Conservation (phyloP, 2,113 vertebrate genomes). For the Onychostruthus taczanowskii region DNA sequence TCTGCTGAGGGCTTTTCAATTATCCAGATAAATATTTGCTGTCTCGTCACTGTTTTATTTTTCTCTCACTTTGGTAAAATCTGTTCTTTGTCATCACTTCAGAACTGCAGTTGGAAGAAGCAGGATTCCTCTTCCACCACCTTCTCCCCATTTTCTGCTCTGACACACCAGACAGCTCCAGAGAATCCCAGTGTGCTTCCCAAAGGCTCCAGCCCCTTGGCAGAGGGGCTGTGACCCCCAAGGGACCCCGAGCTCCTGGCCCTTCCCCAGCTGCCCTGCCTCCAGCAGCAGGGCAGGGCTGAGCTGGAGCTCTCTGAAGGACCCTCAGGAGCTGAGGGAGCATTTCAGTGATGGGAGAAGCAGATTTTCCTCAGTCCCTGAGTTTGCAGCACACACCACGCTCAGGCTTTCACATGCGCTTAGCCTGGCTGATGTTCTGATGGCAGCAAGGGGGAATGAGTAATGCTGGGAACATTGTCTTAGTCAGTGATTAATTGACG, state of each 20-base stretch:
- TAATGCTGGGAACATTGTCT: background rate
- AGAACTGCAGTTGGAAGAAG: background rate
- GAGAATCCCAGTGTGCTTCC: background rate
- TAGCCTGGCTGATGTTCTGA: background rate
- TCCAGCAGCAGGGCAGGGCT: fast-evolving
- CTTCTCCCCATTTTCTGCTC: background rate
- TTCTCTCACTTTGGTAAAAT: background rate
- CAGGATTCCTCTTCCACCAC: background rate
- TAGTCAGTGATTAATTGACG: constrained; percentile 29
- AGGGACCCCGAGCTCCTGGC: background rate
- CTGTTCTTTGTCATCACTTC: background rate
- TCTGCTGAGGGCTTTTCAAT: background rate
- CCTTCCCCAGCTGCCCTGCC: background rate
- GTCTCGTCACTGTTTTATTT: background rate
- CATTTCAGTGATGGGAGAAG: background rate
- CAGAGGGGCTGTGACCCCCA: background rate
- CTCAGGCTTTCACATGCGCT: fast-evolving
- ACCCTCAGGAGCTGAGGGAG: fast-evolving
- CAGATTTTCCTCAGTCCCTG: fast-evolving
- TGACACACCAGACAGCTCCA: background rate
- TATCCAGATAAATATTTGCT: background rate
- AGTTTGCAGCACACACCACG: background rate
- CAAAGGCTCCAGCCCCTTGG: background rate
- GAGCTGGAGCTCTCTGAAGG: background rate
- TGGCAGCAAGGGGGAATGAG: background rate